A percentile compares a stretch with the other conserved stretches of the same genome.
phyloP scores from a whole-genome alignment of 1,140 invertebrate genomes.

The Augochlora pura region DNA sequence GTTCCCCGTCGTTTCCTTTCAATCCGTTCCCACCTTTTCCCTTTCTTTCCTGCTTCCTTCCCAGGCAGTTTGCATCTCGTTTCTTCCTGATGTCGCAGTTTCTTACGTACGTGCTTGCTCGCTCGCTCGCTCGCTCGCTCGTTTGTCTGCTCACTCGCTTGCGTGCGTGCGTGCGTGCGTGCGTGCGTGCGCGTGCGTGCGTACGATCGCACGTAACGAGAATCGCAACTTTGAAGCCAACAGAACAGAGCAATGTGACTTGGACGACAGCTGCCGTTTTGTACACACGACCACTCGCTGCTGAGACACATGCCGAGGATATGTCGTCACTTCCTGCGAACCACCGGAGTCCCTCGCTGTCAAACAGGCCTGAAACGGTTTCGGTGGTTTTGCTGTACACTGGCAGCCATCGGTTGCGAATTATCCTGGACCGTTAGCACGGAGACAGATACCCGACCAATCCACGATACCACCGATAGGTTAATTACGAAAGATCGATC shows the following conservation, averaged over 20 bases:
- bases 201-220: conserved; percentile 51
- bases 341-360: not conserved
- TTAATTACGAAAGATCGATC: not conserved
- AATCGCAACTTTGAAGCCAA: conserved; percentile 54
- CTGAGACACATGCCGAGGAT: conserved; percentile 56
- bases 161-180: not conserved
- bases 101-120: conserved; percentile 19
- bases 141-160: not conserved
- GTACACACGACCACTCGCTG: conserved; percentile 27
- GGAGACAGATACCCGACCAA: not conserved
- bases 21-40: conserved; percentile 8
- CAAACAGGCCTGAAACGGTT: not conserved
- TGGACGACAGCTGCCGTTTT: conserved; percentile 75
- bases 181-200: conserved; percentile 16
- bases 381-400: conserved; percentile 19
- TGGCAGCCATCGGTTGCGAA: too few relatives aligned
- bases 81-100: not conserved
- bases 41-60: conserved; percentile 8
- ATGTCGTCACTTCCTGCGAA: conserved; percentile 78
- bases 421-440: not conserved
- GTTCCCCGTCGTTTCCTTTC: conserved; percentile 16
- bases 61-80: conserved; percentile 30
- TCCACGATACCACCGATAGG: not conserved
- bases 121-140: not conserved
- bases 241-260: conserved; percentile 63